phyloP scores from a whole-genome alignment of 2,888 invertebrate genomes.

The Dascillus cervinus region DNA sequence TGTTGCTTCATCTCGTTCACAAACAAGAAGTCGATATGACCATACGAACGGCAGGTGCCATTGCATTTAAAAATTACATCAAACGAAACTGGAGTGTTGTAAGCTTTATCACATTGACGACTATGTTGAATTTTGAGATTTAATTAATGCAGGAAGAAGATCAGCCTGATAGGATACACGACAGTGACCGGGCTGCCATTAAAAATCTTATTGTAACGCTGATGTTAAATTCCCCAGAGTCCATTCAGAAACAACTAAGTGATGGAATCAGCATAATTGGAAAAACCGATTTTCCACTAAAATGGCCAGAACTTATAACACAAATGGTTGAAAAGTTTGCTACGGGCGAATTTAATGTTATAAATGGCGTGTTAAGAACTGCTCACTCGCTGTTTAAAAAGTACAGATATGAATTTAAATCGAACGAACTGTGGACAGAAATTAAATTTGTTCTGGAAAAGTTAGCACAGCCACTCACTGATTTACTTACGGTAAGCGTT shows the following conservation, averaged over 20 bases:
- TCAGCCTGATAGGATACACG: conserved; percentile 70
- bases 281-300: conserved; percentile 92
- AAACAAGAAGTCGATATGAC: conserved; percentile 72
- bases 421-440: conserved; percentile 90
- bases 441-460: conserved; percentile 93
- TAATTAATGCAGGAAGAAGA: conserved; percentile 52
- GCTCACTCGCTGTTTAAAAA: conserved; percentile 95
- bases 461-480: conserved; percentile 89
- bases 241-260: conserved; percentile 88
- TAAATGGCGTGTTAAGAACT: conserved; percentile 90
- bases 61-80: conserved; percentile 94
- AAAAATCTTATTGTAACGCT: conserved; percentile 82
- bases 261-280: conserved; percentile 95
- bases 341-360: conserved; percentile 85
- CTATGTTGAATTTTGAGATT: conserved; percentile 82
- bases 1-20: conserved; percentile 79
- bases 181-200: conserved; percentile 68
- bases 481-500: conserved; percentile 77
- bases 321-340: conserved; percentile 91
- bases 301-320: conserved; percentile 89
- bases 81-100: conserved; percentile 92
- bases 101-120: conserved; percentile 48
- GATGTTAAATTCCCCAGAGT: conserved; percentile 87
- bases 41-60: conserved; percentile 81
- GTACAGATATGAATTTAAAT: conserved; percentile 93